Evolutionary conservation across 2,797 vertebrate genomes (phyloP).

Genomic region (Leptodactylus fallax): DNA sequence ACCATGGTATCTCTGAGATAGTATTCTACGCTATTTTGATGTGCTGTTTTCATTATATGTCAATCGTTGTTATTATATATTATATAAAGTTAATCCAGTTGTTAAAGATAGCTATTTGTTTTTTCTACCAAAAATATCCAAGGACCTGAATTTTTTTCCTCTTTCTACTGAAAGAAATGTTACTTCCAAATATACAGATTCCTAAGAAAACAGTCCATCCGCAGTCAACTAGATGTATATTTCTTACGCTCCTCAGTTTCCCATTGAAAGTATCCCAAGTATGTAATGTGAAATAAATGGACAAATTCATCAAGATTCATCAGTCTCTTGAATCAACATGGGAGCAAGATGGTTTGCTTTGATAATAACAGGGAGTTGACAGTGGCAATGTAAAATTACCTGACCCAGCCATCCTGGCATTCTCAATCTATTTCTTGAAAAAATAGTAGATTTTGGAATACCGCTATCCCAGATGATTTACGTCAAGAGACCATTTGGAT

Average conservation of each 20-base stretch:
- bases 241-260: constrained; percentile 29
- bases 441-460: neutral
- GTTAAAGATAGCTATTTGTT: too few species aligned
- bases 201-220: constrained; percentile 1
- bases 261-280: constrained; percentile 55
- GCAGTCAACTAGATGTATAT: neutral
- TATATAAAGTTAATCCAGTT: too few species aligned
- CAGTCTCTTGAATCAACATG: constrained; percentile 47
- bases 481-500: constrained; percentile 64
- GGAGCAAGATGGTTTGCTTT: constrained; percentile 44
- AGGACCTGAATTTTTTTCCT: too few species aligned
- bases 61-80: too few species aligned
- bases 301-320: constrained; percentile 20
- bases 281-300: constrained; percentile 54
- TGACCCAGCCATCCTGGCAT: constrained; percentile 38
- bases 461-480: constrained; percentile 57
- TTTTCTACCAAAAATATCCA: too few species aligned
- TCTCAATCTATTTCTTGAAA: constrained; percentile 57
- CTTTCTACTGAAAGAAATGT: neutral
- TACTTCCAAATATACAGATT: constrained; percentile 1
- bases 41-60: too few species aligned
- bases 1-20: too few species aligned
- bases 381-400: constrained; percentile 38
- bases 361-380: constrained; percentile 46
- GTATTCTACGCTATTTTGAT: too few species aligned